Evolutionary conservation across 1,140 invertebrate species (phyloP).

Genomic region (Lysiphlebus fabarum): DNA sequence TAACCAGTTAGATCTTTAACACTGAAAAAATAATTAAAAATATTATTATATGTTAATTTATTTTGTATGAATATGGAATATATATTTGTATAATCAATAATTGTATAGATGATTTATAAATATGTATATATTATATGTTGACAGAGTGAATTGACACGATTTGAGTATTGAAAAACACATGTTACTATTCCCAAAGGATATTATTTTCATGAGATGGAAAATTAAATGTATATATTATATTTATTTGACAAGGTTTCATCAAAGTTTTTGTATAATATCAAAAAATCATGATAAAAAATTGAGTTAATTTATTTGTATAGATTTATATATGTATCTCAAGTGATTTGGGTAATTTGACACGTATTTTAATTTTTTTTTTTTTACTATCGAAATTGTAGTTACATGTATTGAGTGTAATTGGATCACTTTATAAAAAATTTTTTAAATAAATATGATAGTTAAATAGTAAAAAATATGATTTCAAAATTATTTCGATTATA

Average conservation of each 20-base stretch:
- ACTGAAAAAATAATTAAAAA: conserved; percentile 61
- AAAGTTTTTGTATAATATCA: too few relatives aligned
- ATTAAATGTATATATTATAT: too few relatives aligned
- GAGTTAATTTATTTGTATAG: not conserved
- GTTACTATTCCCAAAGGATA: conserved; percentile 17
- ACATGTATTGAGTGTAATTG: conserved; percentile 33
- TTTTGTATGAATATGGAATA: too few relatives aligned
- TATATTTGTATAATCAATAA: too few relatives aligned
- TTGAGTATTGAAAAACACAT: conserved; percentile 12
- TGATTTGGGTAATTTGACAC: conserved; percentile 42
- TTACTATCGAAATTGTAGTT: conserved; percentile 38
- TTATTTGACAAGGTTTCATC: not conserved
- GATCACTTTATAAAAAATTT: conserved; percentile 29
- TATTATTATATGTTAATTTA: too few relatives aligned
- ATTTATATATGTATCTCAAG: conserved; percentile 25
- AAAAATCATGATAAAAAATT: too few relatives aligned
- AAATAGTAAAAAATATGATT: too few relatives aligned
- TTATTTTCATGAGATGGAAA: conserved; percentile 7
- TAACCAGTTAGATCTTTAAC: conserved; percentile 91
- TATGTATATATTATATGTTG: too few relatives aligned
- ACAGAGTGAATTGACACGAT: not conserved
- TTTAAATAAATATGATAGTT: too few relatives aligned
- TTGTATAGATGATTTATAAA: too few relatives aligned
- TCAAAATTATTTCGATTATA: too few relatives aligned
- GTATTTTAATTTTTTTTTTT: conserved; percentile 45